Evolutionary conservation across 1,140 invertebrate species (phyloP).

Genomic region (Mylabris phalerata): DNA sequence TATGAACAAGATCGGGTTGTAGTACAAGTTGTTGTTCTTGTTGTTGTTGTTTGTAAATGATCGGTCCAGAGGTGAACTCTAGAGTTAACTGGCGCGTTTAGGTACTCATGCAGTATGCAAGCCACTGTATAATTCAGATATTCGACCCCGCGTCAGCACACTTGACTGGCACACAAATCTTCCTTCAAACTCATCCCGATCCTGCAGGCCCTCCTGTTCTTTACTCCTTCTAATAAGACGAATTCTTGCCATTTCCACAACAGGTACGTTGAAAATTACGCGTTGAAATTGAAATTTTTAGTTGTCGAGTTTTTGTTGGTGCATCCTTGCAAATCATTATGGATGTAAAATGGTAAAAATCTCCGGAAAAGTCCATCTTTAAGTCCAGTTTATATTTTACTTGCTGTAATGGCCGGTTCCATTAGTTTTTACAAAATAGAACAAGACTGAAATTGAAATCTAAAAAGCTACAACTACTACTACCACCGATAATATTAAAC

Average conservation of each 20-base stretch:
- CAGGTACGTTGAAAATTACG: neutral
- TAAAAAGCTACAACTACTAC: too few species aligned
- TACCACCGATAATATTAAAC: too few species aligned
- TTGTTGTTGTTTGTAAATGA: conserved; percentile 16
- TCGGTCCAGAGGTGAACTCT: conserved; percentile 27
- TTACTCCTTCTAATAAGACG: conserved; percentile 1
- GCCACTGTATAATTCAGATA: conserved; percentile 37
- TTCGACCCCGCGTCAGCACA: conserved; percentile 38
- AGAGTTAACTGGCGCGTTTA: conserved; percentile 38
- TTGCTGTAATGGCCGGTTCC: too few species aligned
- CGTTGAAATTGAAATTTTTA: neutral
- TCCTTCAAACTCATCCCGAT: conserved; percentile 19
- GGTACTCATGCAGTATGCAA: conserved; percentile 39
- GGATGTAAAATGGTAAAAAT: too few species aligned
- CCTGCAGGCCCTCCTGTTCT: conserved; percentile 1
- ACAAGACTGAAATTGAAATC: too few species aligned
- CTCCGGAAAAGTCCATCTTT: too few species aligned
- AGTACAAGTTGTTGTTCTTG: neutral
- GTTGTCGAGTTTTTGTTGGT: neutral
- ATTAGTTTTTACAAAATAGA: too few species aligned
- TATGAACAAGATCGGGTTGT: too few species aligned
- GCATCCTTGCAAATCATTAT: too few species aligned
- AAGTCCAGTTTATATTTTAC: too few species aligned
- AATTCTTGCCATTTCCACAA: conserved; percentile 1
- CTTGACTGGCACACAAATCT: conserved; percentile 42